These are phyloP conservation scores for Anas platyrhynchos DNA, from an alignment of 2,113 vertebrate species.

Conservation along the genomic window DNA sequence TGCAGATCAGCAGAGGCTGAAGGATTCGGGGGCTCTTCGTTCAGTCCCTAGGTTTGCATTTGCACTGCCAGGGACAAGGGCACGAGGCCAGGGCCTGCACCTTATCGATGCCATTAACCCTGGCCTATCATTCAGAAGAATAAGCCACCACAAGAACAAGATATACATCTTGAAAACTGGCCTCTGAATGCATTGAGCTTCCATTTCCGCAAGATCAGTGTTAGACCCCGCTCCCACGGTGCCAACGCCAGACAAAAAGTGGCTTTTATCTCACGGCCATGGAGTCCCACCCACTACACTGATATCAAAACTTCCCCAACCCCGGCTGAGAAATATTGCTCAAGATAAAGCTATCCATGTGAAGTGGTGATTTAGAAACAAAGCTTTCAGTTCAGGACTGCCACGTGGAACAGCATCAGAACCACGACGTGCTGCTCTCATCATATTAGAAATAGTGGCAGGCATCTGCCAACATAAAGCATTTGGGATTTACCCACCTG, in stretches of 20 bases:
- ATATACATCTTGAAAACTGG: neutral
- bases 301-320: neutral
- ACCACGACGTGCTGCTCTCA: neutral
- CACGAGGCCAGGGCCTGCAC: neutral
- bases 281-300: neutral
- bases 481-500: neutral
- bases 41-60: neutral
- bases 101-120: neutral
- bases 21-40: neutral
- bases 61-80: neutral
- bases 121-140: neutral
- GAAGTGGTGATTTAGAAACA: neutral
- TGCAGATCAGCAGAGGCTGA: neutral
- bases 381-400: neutral
- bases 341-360: neutral
- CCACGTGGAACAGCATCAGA: neutral
- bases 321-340: neutral
- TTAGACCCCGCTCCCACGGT: rapidly evolving
- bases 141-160: neutral
- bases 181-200: neutral
- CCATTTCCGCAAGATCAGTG: neutral
- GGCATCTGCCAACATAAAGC: neutral
- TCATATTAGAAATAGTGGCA: neutral
- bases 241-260: neutral
- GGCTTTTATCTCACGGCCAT: neutral